phyloP scores from a whole-genome alignment of 2,797 vertebrate species.

The Craterocephalus amniculus region DNA sequence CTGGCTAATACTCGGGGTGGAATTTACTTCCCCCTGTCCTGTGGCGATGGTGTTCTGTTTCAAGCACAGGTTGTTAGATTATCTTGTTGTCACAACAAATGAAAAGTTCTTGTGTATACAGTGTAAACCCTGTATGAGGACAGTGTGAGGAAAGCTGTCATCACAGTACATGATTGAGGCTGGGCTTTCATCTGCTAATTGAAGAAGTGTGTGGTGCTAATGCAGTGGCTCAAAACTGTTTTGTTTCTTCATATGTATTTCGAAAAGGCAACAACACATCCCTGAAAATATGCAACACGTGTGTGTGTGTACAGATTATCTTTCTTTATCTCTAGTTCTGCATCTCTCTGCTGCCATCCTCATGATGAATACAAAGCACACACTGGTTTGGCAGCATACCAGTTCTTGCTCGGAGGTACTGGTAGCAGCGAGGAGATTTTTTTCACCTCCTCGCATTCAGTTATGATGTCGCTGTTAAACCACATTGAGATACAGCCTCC shows the following conservation, averaged over 20 bases:
- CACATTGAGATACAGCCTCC: slow-evolving; percentile 25
- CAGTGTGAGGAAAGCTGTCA: slow-evolving; percentile 8
- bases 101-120: slow-evolving; percentile 63
- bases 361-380: slow-evolving; percentile 36
- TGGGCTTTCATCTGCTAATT: slow-evolving; percentile 9
- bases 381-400: slow-evolving; percentile 75
- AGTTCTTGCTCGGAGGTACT: slow-evolving; percentile 42
- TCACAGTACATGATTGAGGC: not conserved
- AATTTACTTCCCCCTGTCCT: slow-evolving; percentile 52
- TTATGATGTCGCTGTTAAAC: slow-evolving; percentile 26
- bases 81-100: slow-evolving; percentile 74
- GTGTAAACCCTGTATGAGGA: slow-evolving; percentile 62
- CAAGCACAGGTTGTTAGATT: slow-evolving; percentile 55
- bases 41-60: slow-evolving; percentile 54
- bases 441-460: slow-evolving; percentile 26
- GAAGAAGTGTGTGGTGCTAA: not conserved
- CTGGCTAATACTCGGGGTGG: slow-evolving; percentile 29
- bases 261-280: not conserved
- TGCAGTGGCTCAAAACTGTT: not conserved
- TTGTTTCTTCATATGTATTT: not conserved
- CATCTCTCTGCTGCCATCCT: slow-evolving; percentile 19
- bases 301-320: slow-evolving; percentile 23
- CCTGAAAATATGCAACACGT: slow-evolving; percentile 42
- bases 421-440: slow-evolving; percentile 41
- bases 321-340: slow-evolving; percentile 35